Percentiles rank a stretch among this genome's conserved stretches.
Evolutionary conservation across 2,113 vertebrate species (phyloP).

Genomic region (Porphyrio hochstetteri): DNA sequence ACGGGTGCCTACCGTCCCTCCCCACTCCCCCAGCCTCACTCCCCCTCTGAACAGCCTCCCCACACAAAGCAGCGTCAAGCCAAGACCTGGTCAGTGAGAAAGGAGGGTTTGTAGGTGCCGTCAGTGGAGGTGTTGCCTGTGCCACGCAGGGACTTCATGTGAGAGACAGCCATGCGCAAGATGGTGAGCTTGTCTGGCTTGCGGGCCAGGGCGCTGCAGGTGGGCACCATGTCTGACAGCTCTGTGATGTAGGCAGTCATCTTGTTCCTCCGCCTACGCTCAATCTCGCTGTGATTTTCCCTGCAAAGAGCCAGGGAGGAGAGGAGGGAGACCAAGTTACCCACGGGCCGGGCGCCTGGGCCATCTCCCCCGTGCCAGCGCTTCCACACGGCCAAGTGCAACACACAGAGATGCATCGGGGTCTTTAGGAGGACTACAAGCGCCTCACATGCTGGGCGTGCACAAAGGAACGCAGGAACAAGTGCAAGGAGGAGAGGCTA

Average conservation of each 20-base stretch:
- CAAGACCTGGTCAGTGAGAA: slow-evolving; percentile 93
- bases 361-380: not conserved
- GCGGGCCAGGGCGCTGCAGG: slow-evolving; percentile 94
- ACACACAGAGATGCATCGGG: not conserved
- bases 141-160: slow-evolving; percentile 96
- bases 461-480: not conserved
- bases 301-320: slow-evolving; percentile 31
- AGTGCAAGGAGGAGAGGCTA: not conserved
- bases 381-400: slow-evolving; percentile 44
- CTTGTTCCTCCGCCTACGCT: slow-evolving; percentile 82
- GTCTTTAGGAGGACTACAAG: not conserved
- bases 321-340: not conserved
- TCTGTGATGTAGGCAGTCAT: slow-evolving; percentile 87
- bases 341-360: not conserved
- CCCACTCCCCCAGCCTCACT: fast-evolving
- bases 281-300: slow-evolving; percentile 86
- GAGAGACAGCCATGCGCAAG: slow-evolving; percentile 96
- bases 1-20: fast-evolving
- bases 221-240: slow-evolving; percentile 96
- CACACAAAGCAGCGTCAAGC: not conserved
- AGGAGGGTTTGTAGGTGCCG: slow-evolving; percentile 93
- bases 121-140: slow-evolving; percentile 89
- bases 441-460: slow-evolving; percentile 68
- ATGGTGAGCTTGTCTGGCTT: slow-evolving; percentile 99
- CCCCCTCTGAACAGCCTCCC: fast-evolving